phyloP scores from a whole-genome alignment of 2,113 vertebrate species.

The Pheucticus melanocephalus region DNA sequence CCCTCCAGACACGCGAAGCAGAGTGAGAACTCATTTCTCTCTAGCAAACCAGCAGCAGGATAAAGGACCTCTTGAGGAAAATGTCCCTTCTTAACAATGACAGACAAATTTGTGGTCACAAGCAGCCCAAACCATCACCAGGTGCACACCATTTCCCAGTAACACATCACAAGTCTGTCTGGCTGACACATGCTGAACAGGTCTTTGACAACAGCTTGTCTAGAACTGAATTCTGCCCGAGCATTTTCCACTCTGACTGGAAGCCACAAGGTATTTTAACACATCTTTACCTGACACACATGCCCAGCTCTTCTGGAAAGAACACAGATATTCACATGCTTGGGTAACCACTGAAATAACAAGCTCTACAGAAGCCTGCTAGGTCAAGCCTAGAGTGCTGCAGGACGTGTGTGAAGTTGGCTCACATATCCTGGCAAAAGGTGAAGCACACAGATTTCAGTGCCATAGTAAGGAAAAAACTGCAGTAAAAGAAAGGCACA shows the following conservation, averaged over 20 bases:
- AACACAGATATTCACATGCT: background rate
- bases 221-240: background rate
- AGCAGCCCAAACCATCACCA: background rate
- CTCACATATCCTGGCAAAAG: background rate
- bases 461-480: background rate
- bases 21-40: background rate
- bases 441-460: background rate
- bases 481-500: background rate
- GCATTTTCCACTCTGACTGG: background rate
- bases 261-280: background rate
- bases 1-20: background rate
- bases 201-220: background rate
- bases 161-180: background rate
- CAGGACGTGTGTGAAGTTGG: background rate
- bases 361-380: background rate
- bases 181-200: background rate
- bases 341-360: background rate
- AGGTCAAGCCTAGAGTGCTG: conserved; percentile 1
- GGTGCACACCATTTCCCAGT: background rate
- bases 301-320: background rate
- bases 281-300: background rate
- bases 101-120: background rate
- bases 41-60: background rate
- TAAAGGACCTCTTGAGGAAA: background rate
- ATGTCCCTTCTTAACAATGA: background rate